Conservation (phyloP, 2,113 vertebrate species). For the Myodes glareolus region DNA sequence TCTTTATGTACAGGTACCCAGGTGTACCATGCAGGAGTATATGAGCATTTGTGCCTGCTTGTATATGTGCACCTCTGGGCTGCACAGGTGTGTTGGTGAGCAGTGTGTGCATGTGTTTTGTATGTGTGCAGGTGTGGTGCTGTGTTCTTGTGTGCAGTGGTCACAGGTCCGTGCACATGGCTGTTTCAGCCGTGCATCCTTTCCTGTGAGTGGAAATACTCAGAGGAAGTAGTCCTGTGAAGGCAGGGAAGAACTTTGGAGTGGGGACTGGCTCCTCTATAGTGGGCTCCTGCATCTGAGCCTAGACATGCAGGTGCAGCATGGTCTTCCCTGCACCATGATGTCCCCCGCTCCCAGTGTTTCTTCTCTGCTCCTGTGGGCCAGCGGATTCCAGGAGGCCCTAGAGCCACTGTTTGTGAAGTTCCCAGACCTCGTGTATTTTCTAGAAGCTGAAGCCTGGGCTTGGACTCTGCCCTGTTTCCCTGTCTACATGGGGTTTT, state of each 20-base stretch:
- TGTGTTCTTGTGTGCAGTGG: not conserved
- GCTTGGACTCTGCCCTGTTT: not conserved
- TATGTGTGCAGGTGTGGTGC: not conserved
- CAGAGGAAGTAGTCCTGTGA: too few relatives aligned
- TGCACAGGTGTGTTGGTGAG: not conserved
- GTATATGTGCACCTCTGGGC: not conserved
- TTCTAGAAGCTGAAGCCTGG: not conserved
- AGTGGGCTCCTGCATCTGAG: not conserved
- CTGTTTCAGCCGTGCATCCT: rapidly evolving
- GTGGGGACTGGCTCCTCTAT: not conserved
- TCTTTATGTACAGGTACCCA: not conserved
- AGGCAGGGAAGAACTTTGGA: not conserved
- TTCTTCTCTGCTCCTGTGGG: not conserved
- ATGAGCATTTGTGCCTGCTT: not conserved
- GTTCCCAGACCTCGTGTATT: not conserved
- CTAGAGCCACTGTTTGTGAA: not conserved
- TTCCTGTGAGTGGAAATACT: not conserved
- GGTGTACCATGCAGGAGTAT: not conserved
- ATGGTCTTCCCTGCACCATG: too few relatives aligned
- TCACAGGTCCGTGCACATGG: not conserved
- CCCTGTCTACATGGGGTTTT: too few relatives aligned
- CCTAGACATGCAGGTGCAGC: not conserved
- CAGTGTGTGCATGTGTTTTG: not conserved
- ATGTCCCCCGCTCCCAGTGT: too few relatives aligned
- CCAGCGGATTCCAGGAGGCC: not conserved